phyloP scores from a whole-genome alignment of 2,888 invertebrate genomes.

The Volucella inanis region DNA sequence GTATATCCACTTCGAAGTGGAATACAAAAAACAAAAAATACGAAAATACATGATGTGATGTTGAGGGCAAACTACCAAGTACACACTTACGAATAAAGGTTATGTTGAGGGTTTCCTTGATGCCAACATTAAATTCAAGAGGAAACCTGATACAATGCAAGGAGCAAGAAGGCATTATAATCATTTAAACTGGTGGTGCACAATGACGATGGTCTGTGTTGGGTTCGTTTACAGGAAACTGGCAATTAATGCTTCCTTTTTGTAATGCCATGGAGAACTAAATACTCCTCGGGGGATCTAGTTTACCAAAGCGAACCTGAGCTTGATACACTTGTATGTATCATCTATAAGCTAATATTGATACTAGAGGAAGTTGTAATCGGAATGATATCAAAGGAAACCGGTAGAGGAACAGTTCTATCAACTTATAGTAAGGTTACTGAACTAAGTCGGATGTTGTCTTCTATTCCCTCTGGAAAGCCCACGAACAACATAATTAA shows the following conservation, averaged over 20 bases:
- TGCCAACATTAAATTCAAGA: background rate
- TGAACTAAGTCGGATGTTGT: no score
- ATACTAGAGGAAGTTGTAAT: no score
- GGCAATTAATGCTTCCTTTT: slow-evolving; percentile 61
- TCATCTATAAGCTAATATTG: no score
- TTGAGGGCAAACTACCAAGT: slow-evolving; percentile 38
- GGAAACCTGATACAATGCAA: slow-evolving; percentile 20
- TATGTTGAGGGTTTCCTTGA: slow-evolving; percentile 4
- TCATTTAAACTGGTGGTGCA: slow-evolving; percentile 8
- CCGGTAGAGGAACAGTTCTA: no score
- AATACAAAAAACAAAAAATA: background rate
- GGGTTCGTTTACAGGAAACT: slow-evolving; percentile 40
- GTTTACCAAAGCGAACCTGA: background rate
- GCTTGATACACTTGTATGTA: background rate
- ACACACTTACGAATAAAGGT: background rate
- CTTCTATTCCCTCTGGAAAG: no score
- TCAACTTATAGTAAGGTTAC: no score
- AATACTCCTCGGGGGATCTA: slow-evolving; percentile 5
- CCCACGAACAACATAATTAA: no score
- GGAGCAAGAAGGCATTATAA: background rate
- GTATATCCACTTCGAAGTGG: slow-evolving; percentile 38
- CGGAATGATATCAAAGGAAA: no score
- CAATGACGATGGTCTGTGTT: slow-evolving; percentile 5
- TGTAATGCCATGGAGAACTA: slow-evolving; percentile 8
- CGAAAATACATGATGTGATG: slow-evolving; percentile 19